A percentile compares a stretch with the other conserved stretches of the same genome.
Conservation (phyloP, 2,888 invertebrate species). For the Sclerodermus sp. region DNA sequence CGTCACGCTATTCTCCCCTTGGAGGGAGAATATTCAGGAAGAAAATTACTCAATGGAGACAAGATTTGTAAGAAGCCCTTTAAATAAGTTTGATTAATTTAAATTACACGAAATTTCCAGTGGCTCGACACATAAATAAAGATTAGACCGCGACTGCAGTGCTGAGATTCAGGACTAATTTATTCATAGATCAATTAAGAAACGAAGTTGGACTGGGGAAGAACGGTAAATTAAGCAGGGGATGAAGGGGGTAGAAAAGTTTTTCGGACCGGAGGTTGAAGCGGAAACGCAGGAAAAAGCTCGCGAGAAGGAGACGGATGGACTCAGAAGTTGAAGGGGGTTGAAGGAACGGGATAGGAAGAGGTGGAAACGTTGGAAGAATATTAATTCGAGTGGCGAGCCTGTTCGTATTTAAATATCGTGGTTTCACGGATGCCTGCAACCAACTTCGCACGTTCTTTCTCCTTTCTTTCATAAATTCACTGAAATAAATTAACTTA, state of each 20-base stretch:
- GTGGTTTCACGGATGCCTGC: conserved; percentile 4
- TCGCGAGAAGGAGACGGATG: not conserved
- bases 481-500: no score
- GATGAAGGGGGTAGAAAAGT: not conserved
- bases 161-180: conserved; percentile 25
- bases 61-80: not conserved
- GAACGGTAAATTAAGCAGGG: conserved; percentile 2
- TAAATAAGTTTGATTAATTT: conserved; percentile 28
- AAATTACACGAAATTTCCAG: conserved; percentile 27
- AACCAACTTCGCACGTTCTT: conserved; percentile 1
- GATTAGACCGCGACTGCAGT: conserved; percentile 24
- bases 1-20: no score
- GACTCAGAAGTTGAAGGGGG: not conserved
- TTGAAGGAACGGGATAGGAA: conserved; percentile 2
- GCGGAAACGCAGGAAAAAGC: no score
- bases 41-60: no score
- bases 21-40: no score
- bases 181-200: conserved; percentile 40
- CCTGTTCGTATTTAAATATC: conserved; percentile 14
- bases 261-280: not conserved
- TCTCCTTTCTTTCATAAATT: not conserved
- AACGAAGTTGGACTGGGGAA: conserved; percentile 4
- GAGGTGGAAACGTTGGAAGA: conserved; percentile 5
- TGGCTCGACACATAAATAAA: conserved; percentile 31
- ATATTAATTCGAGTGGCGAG: conserved; percentile 15